phyloP scores from a whole-genome alignment of 1,140 invertebrate species.

The Drosophila oshimai region DNA sequence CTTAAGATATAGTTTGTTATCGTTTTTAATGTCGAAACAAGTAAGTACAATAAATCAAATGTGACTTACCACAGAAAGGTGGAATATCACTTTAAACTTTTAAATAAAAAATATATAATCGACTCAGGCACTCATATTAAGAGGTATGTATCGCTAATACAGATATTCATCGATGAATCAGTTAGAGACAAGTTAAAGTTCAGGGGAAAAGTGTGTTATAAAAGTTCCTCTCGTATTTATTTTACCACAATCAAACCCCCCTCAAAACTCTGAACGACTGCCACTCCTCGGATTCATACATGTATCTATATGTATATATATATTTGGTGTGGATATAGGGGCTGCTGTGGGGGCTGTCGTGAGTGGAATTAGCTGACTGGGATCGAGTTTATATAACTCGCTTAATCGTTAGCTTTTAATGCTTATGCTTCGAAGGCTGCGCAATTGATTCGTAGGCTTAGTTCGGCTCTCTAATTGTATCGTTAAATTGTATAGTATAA shows the following conservation, averaged over 20 bases:
- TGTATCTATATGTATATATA: constrained; percentile 29
- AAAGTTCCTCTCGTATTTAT: neutral
- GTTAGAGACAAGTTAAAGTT: neutral
- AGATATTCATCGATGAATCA: too few relatives aligned
- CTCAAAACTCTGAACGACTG: neutral
- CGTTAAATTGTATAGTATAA: constrained; percentile 31
- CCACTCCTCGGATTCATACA: constrained; percentile 15
- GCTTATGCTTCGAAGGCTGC: constrained; percentile 59
- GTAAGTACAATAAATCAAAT: too few relatives aligned
- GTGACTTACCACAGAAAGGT: too few relatives aligned
- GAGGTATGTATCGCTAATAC: too few relatives aligned
- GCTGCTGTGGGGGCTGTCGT: constrained; percentile 42
- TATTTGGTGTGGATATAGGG: constrained; percentile 30
- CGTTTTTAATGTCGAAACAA: too few relatives aligned
- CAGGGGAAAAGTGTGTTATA: neutral
- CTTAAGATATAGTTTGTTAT: too few relatives aligned
- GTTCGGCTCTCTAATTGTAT: constrained; percentile 44
- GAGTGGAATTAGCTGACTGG: constrained; percentile 51
- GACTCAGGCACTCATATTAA: too few relatives aligned
- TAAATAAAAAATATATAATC: too few relatives aligned
- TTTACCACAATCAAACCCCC: neutral
- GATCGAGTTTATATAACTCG: constrained; percentile 29
- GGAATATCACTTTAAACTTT: too few relatives aligned
- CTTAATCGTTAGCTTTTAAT: constrained; percentile 7
- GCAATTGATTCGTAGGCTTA: constrained; percentile 48